Evolutionary conservation across 2,797 vertebrate species (phyloP).

Genomic region (Amniataba percoides): DNA sequence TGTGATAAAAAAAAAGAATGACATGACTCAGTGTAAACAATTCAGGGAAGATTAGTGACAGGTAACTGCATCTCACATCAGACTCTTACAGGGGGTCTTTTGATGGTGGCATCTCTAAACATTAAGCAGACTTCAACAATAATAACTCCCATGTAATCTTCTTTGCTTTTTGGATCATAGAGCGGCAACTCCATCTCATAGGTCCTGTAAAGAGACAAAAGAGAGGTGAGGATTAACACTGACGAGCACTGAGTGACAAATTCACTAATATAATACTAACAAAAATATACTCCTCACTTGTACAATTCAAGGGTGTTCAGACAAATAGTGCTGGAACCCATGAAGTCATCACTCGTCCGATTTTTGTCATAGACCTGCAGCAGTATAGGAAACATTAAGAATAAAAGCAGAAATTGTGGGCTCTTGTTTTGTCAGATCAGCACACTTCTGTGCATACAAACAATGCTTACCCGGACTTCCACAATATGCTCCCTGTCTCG

Average conservation of each 20-base stretch:
- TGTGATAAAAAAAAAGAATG: conserved; percentile 61
- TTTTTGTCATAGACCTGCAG: conserved; percentile 94
- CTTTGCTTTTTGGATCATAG: conserved; percentile 92
- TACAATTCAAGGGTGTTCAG: conserved; percentile 90
- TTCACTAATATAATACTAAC: not conserved
- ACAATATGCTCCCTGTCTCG: conserved; percentile 90
- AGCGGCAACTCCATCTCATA: conserved; percentile 88
- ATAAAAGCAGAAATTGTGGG: not conserved
- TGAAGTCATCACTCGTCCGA: conserved; percentile 93
- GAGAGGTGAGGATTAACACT: not conserved
- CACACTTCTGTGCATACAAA: conserved; percentile 3
- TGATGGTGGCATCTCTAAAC: conserved; percentile 91
- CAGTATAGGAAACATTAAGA: conserved; percentile 6
- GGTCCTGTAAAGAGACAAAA: conserved; percentile 79
- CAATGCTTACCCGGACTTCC: conserved; percentile 86
- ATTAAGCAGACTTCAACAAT: conserved; percentile 89
- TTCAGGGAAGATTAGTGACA: conserved; percentile 27
- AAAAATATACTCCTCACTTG: conserved; percentile 83
- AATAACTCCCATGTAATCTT: conserved; percentile 94
- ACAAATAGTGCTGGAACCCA: conserved; percentile 89
- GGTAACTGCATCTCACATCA: conserved; percentile 35
- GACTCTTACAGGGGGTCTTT: conserved; percentile 85
- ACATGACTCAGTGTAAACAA: conserved; percentile 41
- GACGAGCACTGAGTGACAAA: not conserved
- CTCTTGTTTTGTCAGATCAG: not conserved